Evolutionary conservation across 2,113 vertebrate genomes (phyloP), one percentile per base, ranked within the genome.

Genomic region (Puma concolor): DNA sequence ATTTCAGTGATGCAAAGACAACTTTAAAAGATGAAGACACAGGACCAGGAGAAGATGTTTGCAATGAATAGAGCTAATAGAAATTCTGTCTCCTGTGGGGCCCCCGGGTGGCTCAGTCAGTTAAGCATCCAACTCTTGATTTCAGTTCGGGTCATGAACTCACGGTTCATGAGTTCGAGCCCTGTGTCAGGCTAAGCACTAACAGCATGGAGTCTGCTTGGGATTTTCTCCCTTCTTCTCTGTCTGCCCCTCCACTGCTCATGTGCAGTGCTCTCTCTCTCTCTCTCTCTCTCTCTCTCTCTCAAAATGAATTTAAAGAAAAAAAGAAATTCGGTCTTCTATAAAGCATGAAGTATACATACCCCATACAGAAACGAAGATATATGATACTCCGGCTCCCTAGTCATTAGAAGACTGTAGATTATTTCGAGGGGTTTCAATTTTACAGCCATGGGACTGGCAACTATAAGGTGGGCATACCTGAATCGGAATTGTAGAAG

Each of bases 1-100:
- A 71, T 87, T 96, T 95, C 71, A 80, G n/a, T 90, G 76, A 41
- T 64, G 33, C 57, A 17, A 93, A 80, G 90, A 64, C n/a, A 60
- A 13, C 44, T 11, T 77, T 57, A 44, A 41, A 50, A 67, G 69
- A 25, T 63, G 38, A 80, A 81, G 88, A 88, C 66, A 4, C 63
- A 33, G 31, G 76, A 71, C 14, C 8, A n/a, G 41, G 23, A 44
- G 27, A 82, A 76, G 25, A 15, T 91, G 13, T 71, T 25, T 83
- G 60, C 36, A 38, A 7, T 57, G n/a, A 66, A 50, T 33, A 31
- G 41, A 57, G 27, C 66, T 86, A 44, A 86, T 63, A 36, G 81
- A 93, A 74, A 17, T 27, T 52, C 17, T 33, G 4, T 60, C 12
- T 23, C 57, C 57, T 60, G 57, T 10, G 21, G 57, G 21, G 21